These are phyloP conservation scores for Drosophila pseudoananassae DNA, from an alignment of 1,140 invertebrate species.

Conservation along the genomic window DNA sequence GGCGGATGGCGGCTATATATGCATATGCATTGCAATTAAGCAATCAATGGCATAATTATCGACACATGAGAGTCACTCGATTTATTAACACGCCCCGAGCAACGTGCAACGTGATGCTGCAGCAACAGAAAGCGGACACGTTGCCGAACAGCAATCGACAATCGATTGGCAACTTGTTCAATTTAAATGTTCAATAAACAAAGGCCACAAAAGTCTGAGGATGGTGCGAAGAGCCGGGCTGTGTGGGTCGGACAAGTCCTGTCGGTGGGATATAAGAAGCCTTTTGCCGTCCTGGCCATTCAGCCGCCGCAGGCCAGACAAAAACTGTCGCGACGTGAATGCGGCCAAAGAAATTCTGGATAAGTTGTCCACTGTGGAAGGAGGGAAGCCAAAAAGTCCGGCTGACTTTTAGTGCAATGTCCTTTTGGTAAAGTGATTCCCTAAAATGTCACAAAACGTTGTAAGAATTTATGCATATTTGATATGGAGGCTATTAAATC, in stretches of 20 bases:
- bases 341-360: constrained; percentile 61
- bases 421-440: constrained; percentile 10
- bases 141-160: constrained; percentile 29
- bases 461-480: too few relatives aligned
- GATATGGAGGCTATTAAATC: too few relatives aligned
- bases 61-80: constrained; percentile 78
- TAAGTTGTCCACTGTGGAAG: not conserved
- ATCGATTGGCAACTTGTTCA: constrained; percentile 65
- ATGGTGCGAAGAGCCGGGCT: not conserved
- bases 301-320: constrained; percentile 28
- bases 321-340: constrained; percentile 49
- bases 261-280: constrained; percentile 12
- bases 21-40: constrained; percentile 79
- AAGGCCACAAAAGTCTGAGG: constrained; percentile 41
- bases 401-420: constrained; percentile 25
- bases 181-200: constrained; percentile 67
- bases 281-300: constrained; percentile 7
- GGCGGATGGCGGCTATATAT: constrained; percentile 1
- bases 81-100: constrained; percentile 74
- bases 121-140: not conserved
- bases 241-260: not conserved
- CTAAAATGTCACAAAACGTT: not conserved
- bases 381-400: not conserved
- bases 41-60: constrained; percentile 81
- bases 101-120: constrained; percentile 6